These are phyloP conservation scores for Petrocephalus sullivani DNA, from an alignment of 2,797 vertebrate species.

Conservation along the genomic window DNA sequence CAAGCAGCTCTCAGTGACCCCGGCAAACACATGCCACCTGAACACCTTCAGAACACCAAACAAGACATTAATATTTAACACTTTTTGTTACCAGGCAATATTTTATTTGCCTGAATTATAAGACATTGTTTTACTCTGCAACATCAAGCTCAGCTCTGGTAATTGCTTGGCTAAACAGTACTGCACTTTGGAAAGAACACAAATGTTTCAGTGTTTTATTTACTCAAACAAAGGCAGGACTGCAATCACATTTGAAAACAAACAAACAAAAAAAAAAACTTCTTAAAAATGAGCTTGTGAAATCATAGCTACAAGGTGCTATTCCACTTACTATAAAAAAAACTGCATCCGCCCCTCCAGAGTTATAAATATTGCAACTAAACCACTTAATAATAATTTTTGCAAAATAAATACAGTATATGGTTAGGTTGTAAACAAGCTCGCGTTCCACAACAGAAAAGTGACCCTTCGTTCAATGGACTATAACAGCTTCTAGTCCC, in stretches of 20 bases:
- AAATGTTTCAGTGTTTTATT: not conserved
- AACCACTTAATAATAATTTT: not conserved
- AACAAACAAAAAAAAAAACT: not conserved
- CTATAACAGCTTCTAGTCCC: not conserved
- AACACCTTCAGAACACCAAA: not conserved
- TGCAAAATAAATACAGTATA: not conserved
- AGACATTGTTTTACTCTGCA: not conserved
- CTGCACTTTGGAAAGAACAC: not conserved
- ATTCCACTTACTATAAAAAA: not conserved
- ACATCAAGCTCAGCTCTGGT: not conserved
- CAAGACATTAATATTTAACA: not conserved
- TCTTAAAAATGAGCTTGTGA: not conserved
- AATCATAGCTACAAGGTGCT: not conserved
- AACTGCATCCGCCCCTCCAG: not conserved
- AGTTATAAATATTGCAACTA: not conserved
- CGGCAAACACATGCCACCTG: not conserved
- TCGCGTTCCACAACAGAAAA: not conserved
- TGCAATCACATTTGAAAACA: not conserved
- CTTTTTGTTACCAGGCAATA: not conserved
- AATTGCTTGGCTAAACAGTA: not conserved
- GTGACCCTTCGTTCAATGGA: not conserved
- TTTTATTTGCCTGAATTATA: not conserved
- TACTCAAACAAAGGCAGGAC: not conserved
- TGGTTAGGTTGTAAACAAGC: not conserved
- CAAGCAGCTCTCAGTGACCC: not conserved